Base-by-base conservation (phyloP, 2,888 invertebrate species). In the Agriopis leucophaearia region DNA sequence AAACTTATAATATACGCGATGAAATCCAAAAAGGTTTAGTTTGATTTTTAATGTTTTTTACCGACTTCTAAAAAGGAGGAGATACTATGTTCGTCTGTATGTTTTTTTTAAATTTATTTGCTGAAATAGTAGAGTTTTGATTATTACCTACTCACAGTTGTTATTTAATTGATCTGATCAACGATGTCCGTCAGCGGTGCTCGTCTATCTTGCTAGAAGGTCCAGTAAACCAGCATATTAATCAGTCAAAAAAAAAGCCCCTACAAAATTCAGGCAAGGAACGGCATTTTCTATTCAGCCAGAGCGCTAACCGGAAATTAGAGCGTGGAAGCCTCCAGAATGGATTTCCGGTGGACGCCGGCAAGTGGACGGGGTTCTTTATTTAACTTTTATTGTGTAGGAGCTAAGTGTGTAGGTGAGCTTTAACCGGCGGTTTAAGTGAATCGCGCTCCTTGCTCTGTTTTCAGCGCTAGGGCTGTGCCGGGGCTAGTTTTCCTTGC, bases 351-450 rank as follows among this genome's bases (percentile, higher is more conserved):
- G 76, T 71, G 75, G 75, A 75, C 75, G 64, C 58, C 69, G 64
- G 76, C 70, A 72, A 82, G 76, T 78, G 77, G 76, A 77, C 78
- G 71, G 45, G 66, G 55, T 72, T 78, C 78, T 81, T 83, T 84
- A 82, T 85, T 86, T 84, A 85, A 83, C 80, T 83, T 68, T 84
- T 85, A 85, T 84, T 83, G 82, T 83, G 82, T 79, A 60, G 58
- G 36, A 65, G 69, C 59, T 63, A 63, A 65, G 63, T 61, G 65
- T 65, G 59, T 64, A 71, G 70, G 57, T 65, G 72, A 66, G 67
- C 64, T 61, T 70, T 71, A 70, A 70, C 55, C 72, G 67, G 71
- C 67, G 63, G 75, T 75, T 81, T 75, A 74, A 78, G 75, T 74
- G 72, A 69, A 71, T 61, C 64, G 68, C 52, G 47, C 40, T 35